Evolutionary conservation across 2,888 invertebrate species (phyloP).

Genomic region (Sminthurides aquaticus): DNA sequence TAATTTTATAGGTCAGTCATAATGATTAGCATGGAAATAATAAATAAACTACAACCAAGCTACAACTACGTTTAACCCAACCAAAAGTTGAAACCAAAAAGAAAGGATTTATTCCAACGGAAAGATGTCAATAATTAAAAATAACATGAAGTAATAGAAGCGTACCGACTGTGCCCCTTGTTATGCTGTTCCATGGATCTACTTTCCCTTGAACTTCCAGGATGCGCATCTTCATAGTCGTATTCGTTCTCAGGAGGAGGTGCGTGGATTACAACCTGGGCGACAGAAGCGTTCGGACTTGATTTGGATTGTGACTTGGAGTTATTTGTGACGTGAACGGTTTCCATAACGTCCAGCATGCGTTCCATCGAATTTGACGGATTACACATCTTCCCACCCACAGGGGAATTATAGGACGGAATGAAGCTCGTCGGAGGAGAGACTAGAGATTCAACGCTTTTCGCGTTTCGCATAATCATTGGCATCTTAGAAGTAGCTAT

Average conservation of each 20-base stretch:
- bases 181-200: background rate
- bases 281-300: slow-evolving; percentile 38
- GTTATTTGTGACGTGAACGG: background rate
- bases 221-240: slow-evolving; percentile 4
- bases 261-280: slow-evolving; percentile 23
- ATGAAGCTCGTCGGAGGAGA: slow-evolving; percentile 44
- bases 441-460: slow-evolving; percentile 62
- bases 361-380: slow-evolving; percentile 5
- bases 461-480: slow-evolving; percentile 58
- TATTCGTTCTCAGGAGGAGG: slow-evolving; percentile 1
- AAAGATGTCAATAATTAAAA: too few species aligned
- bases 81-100: too few species aligned
- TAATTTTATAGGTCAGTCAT: background rate
- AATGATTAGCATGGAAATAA: too few species aligned
- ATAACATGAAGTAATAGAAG: background rate
- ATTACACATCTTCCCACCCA: background rate
- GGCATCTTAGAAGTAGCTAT: slow-evolving; percentile 24
- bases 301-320: slow-evolving; percentile 26
- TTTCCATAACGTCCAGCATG: slow-evolving; percentile 16
- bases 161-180: background rate
- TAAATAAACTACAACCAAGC: slow-evolving; percentile 5
- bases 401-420: background rate
- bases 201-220: background rate
- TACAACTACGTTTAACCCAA: background rate
- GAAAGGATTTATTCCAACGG: too few species aligned